Conservation (phyloP, 1,140 invertebrate species). For the Hycleus cichorii region DNA sequence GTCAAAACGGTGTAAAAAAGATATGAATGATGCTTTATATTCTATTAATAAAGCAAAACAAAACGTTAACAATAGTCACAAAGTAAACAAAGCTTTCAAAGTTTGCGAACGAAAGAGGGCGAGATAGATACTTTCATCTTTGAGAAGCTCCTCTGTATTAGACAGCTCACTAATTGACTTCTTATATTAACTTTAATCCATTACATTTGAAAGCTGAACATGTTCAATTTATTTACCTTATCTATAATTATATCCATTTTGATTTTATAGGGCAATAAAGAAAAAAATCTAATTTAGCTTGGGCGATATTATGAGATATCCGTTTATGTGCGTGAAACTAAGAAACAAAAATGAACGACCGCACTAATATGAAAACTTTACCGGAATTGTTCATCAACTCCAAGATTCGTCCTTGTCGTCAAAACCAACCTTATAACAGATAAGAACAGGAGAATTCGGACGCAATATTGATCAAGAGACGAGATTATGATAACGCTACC, state of each 20-base stretch:
- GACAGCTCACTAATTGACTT: constrained; percentile 13
- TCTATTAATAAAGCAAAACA: constrained; percentile 10
- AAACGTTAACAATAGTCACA: constrained; percentile 11
- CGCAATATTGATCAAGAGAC: constrained; percentile 7
- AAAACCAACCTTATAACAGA: background rate
- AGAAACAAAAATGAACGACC: constrained; percentile 1
- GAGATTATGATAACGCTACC: background rate
- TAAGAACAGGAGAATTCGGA: constrained; percentile 1
- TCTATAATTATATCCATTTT: background rate
- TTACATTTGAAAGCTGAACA: constrained; percentile 6
- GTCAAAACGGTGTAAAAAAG: too few species aligned
- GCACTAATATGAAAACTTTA: constrained; percentile 7
- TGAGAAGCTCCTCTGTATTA: constrained; percentile 9
- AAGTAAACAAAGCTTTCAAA: constrained; percentile 14
- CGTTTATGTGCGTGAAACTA: background rate
- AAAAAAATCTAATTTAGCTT: background rate
- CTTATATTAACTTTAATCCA: constrained; percentile 10
- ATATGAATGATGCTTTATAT: too few species aligned
- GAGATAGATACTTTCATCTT: constrained; percentile 2
- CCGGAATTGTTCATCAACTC: constrained; percentile 1
- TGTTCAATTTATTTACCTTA: constrained; percentile 9
- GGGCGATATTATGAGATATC: background rate
- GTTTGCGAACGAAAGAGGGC: background rate
- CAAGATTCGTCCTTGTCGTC: too few species aligned
- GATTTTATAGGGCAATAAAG: background rate